Conservation (phyloP, 92 coral and sea anemone species). For the Muricea muricata region DNA sequence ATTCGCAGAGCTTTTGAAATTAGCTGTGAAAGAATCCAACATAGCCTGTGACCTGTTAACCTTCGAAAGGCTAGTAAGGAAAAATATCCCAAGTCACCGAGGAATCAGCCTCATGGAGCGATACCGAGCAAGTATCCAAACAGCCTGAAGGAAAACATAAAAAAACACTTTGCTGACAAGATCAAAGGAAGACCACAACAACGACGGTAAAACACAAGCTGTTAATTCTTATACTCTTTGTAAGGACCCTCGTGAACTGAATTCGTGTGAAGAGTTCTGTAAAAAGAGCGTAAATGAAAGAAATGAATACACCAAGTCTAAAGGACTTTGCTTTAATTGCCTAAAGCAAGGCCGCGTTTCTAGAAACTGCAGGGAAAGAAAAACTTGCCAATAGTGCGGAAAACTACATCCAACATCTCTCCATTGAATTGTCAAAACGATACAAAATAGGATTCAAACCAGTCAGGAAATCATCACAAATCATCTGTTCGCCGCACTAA, state of each 20-base stretch:
- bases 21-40: slow-evolving; percentile 50
- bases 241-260: slow-evolving; percentile 45
- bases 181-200: neutral
- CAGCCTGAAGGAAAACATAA: neutral
- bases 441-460: neutral
- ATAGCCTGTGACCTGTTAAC: slow-evolving; percentile 64
- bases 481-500: slow-evolving; percentile 16
- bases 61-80: slow-evolving; percentile 34
- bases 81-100: slow-evolving; percentile 1
- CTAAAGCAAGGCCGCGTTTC: slow-evolving; percentile 63
- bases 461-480: neutral
- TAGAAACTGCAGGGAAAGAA: slow-evolving; percentile 56
- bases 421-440: slow-evolving; percentile 58
- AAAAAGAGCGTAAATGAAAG: slow-evolving; percentile 50
- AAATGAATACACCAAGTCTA: slow-evolving; percentile 56
- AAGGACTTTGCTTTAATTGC: slow-evolving; percentile 67
- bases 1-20: slow-evolving; percentile 29
- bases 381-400: slow-evolving; percentile 35
- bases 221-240: slow-evolving; percentile 43
- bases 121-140: neutral
- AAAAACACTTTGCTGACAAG: neutral
- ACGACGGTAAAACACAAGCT: neutral
- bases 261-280: slow-evolving; percentile 60
- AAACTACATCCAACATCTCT: slow-evolving; percentile 64
- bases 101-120: neutral